phyloP scores from a whole-genome alignment of 37 sponge, comb jelly and placozoan genomes.

The Theonella swinhoei region DNA sequence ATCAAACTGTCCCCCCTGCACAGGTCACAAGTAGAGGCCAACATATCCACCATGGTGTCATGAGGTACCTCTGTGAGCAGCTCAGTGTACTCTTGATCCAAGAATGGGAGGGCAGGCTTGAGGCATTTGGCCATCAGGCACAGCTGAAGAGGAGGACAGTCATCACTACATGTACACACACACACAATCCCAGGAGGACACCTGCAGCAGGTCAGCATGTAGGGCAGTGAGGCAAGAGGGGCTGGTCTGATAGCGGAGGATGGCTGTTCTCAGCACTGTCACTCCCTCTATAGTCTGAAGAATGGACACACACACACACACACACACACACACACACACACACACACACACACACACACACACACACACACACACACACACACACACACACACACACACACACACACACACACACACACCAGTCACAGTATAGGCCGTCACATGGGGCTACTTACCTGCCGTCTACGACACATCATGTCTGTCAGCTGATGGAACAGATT shows the following conservation, averaged over 20 bases:
- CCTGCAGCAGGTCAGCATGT: slow-evolving; percentile 84
- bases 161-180: background rate
- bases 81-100: slow-evolving; percentile 63
- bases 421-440: no score
- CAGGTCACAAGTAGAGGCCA: background rate
- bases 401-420: no score
- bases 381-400: no score
- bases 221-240: slow-evolving; percentile 74
- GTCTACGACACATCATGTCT: slow-evolving; percentile 11
- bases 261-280: slow-evolving; percentile 38
- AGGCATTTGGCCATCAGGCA: slow-evolving; percentile 86
- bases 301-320: background rate
- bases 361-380: no score
- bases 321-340: no score
- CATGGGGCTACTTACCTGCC: slow-evolving; percentile 26
- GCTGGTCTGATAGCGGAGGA: slow-evolving; percentile 42
- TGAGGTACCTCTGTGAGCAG: slow-evolving; percentile 75
- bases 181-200: slow-evolving; percentile 14
- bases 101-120: slow-evolving; percentile 80
- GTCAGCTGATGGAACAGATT: slow-evolving; percentile 46
- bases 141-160: slow-evolving; percentile 36
- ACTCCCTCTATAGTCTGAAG: slow-evolving; percentile 44
- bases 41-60: background rate
- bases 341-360: no score
- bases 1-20: slow-evolving; percentile 75